Base-by-base conservation (phyloP, 2,888 invertebrate species). In the Idaea dimidiata region DNA sequence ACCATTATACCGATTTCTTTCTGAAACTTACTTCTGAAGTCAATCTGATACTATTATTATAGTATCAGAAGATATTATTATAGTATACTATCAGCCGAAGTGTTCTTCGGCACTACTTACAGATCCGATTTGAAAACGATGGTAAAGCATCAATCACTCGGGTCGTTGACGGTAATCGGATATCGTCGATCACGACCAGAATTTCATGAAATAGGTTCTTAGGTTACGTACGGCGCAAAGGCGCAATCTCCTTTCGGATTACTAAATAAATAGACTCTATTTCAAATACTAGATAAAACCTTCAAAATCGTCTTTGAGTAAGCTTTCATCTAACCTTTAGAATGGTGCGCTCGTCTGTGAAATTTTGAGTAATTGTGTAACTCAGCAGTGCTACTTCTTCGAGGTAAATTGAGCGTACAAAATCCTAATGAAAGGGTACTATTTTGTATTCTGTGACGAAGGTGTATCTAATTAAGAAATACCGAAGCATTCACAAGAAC, bases 81-180 rank as follows among this genome's bases (percentile, higher is more conserved):
- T n/a, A n/a, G n/a, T n/a, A n/a, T n/a, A n/a, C n/a, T n/a, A n/a
- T n/a, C n/a, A n/a, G n/a, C n/a, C n/a, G n/a, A n/a, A n/a, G n/a
- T n/a, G 43, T 43, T 10, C 14, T 43, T 8, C 8, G 43, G 14
- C 10, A 8, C 5, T 43, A 43, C 43, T 63, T 63, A 67, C 59
- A 61, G 63, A 64, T 66, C 60, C 60, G 62, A 62, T 60, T 62
- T 61, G 59, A 59, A 71, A 70, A 67, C 67, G 67, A 68, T 61
- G 65, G 57, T 58, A 60, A 54, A 64, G 54, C 73, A 72, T 75
- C 72, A 71, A 73, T 75, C 72, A 75, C 67, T 33, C 59, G 59
- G 59, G 62, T 65, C 57, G 24, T 65, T 62, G 60, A 66, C 62
- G 64, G 63, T 66, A 64, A 68, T 69, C 72, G 69, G 69, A 72